Base-by-base conservation (phyloP, 92 coral and sea anemone genomes). In the Muricea muricata region DNA sequence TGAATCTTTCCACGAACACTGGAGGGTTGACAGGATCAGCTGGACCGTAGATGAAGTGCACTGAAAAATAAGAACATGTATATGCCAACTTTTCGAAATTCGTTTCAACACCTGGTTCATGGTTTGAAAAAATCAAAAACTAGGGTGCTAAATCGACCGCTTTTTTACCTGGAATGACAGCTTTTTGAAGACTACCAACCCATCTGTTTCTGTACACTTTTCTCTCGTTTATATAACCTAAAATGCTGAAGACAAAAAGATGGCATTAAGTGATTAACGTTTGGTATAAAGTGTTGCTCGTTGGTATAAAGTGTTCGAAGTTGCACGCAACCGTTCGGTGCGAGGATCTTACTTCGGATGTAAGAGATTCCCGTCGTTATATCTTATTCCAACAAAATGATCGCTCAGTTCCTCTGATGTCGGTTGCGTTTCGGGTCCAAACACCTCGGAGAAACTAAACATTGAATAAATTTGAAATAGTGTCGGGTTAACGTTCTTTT, bases 11-110 rank as follows among this genome's bases (percentile, higher is more conserved):
- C 9, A 93, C 88, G 88, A 91, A 90, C 37, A 37, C 79, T 1
- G 98, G 98, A 25, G 98, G 98, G 54, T 95, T 95, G 25, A 95
- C 91, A 1, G 98, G 98, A 81, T 95, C 98, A 18, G 97, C 88
- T 52, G 98, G 90, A 11, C 98, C 98, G 86, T 93, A 95, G 66
- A 95, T 95, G 40, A 95, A 88, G 83, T 95, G 97, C 34, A 91
- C 98, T 95, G 55, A 18, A 70, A 42, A 41, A 21, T 13, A 15
- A 33, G 10, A 26, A 74, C n/a, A n/a, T n/a, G n/a, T n/a, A n/a
- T n/a, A n/a, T n/a, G n/a, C n/a, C n/a, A n/a, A n/a, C n/a, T n/a
- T n/a, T n/a, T n/a, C n/a, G n/a, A n/a, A n/a, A n/a, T n/a, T n/a
- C n/a, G n/a, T n/a, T n/a, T n/a, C n/a, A n/a, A n/a, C n/a, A n/a